Evolutionary conservation across 2,113 vertebrate species (phyloP), one percentile per base, ranked within the genome.

Genomic region (Leptobrachium ailaonicum): DNA sequence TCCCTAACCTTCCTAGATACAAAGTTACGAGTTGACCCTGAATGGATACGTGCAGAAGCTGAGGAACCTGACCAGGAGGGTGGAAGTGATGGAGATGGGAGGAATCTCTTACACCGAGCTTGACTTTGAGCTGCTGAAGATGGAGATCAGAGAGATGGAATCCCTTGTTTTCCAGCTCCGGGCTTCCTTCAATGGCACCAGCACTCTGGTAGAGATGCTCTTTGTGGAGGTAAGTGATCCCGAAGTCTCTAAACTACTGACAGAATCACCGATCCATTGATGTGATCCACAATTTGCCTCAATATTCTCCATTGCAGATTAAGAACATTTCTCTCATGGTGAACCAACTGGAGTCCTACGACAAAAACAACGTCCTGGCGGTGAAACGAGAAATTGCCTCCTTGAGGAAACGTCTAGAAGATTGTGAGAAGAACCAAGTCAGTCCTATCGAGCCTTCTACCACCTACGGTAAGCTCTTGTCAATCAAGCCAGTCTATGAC

Each of bases 1-100:
- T n/a, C 12, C 3, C 13, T 10, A 4, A 66, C 2, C 9, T 58
- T 41, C 50, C 14, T 14, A 81, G 79, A 70, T 81, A 47, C 41
- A 68, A 62, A 69, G 54, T 32, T 81, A 81, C 41, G 50, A 81
- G 45, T 63, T 32, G 20, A 42, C 79, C 41, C 45, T 81, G 53
- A 75, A 53, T 42, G 79, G 12, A 14, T 75, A 68, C 54, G 0
- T 69, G 42, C 53, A 92, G 82, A 92, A 84, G 78, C 90, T 96
- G 5, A 6, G 63, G 13, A 93, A 94, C 79, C 63, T 98, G 76
- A 95, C 94, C 8, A 60, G 82, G 58, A 85, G 81, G 82, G 82
- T 96, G 54, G 87, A 94, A 75, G 53, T 83, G 60, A 92, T 96
- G 86, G 95, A 97, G 85, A 63, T 69, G 4, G 85, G 86, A 13